Base-by-base conservation (phyloP, 1,140 invertebrate genomes). In the Mycetomoellerius zeteki region DNA sequence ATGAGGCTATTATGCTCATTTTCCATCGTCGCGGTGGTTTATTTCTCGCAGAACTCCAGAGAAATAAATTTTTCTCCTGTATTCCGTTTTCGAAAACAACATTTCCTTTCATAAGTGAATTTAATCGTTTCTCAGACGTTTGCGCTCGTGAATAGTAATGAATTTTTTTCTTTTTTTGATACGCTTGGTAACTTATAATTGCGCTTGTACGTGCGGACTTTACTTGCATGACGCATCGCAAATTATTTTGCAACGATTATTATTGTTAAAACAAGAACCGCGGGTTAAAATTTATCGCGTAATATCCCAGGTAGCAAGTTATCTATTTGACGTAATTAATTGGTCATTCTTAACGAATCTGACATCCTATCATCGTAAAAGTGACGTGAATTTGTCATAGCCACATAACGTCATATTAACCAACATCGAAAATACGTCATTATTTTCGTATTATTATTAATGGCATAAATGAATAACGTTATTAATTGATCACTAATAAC, bases 101-200 rank as follows among this genome's bases (percentile, higher is more conserved):
- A 58, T 71, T 60, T 82, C 12, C 52, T 72, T n/a, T 6, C 30
- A 73, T 72, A 72, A 82, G 37, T 82, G 67, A 72, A 58, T 82
- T 72, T 82, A 21, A 82, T 50, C 52, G 54, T 73, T 58, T 58
- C 10, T 21, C n/a, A 58, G 33, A 73, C 19, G 6, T 27, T 81
- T 10, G 16, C 6, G 19, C 19, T 54, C 27, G 33, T 19, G 5
- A 37, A 27, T 30, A 37, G 1, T 82, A 47, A 72, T 5, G 43
- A 71, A 82, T 73, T 47, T 58, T 6, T 37, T 2, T 3, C 5
- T 30, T 43, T 69, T n/a, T 21, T 21, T 27, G 19, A 5, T n/a
- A 2, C 19, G 14, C 58, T 7, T 16, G 37, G 33, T 12, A 21
- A n/a, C 1, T n/a, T 27, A n/a, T 21, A 71, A 65, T 67, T 67